phyloP scores from a whole-genome alignment of 35 echinoderm and acorn worm species.

The Hemicentrotus pulcherrimus region DNA sequence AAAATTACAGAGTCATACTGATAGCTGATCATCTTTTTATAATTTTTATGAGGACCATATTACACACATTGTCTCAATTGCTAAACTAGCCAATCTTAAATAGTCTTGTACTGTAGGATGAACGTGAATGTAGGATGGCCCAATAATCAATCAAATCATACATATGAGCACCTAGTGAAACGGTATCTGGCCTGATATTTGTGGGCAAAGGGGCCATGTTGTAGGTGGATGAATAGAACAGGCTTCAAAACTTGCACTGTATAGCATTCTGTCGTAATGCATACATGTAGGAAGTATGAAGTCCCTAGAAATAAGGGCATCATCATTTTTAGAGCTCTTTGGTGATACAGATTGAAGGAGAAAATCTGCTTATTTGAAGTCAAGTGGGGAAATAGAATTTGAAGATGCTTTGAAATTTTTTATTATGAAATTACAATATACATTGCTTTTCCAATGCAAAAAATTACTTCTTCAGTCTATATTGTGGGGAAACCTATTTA shows the following conservation, averaged over 20 bases:
- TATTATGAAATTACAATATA: background rate
- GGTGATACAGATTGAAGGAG: background rate
- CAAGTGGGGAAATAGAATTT: background rate
- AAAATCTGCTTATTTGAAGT: background rate
- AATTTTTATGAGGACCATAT: no score
- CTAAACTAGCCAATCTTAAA: background rate
- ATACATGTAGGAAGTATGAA: background rate
- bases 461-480: background rate
- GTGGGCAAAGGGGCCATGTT: background rate
- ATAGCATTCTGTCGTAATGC: background rate
- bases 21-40: no score
- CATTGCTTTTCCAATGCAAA: background rate
- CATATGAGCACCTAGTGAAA: background rate
- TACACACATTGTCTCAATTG: no score
- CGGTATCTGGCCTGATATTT: background rate
- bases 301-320: background rate
- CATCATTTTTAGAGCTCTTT: background rate
- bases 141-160: constrained; percentile 14
- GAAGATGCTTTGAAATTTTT: no score
- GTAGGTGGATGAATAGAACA: background rate
- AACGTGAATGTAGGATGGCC: background rate
- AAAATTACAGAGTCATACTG: no score
- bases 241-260: background rate
- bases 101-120: background rate
- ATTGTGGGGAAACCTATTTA: background rate